Evolutionary conservation across 2,888 invertebrate species (phyloP).

Genomic region (Timema cristinae): DNA sequence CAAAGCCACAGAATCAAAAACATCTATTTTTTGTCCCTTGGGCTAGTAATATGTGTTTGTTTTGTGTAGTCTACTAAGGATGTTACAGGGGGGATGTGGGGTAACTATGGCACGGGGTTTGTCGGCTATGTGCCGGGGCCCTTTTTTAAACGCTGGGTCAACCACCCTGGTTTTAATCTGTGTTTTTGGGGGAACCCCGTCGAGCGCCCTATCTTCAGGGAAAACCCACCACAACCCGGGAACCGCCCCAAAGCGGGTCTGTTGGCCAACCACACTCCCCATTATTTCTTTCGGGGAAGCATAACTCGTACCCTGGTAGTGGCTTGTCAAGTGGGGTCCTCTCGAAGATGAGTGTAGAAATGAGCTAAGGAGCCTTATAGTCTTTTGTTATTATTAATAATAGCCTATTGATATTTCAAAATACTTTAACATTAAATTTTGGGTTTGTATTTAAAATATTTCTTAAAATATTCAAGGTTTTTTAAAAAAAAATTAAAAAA

Average conservation of each 20-base stretch:
- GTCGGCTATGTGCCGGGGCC: slow-evolving; percentile 81
- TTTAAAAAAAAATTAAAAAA: no score
- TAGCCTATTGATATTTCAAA: no score
- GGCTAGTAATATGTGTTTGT: background rate
- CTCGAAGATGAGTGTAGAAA: no score
- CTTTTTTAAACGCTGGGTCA: slow-evolving; percentile 71
- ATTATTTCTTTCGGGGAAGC: slow-evolving; percentile 94
- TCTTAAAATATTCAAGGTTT: no score
- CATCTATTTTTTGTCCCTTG: background rate
- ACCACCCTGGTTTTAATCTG: slow-evolving; percentile 75
- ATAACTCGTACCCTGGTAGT: slow-evolving; percentile 94
- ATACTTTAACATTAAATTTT: no score
- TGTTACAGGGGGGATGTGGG: slow-evolving; percentile 59
- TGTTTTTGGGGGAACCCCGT: slow-evolving; percentile 91
- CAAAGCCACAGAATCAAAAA: background rate
- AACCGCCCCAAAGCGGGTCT: slow-evolving; percentile 87
- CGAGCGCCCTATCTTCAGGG: slow-evolving; percentile 86
- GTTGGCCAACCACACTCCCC: slow-evolving; percentile 99
- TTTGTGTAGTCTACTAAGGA: no score
- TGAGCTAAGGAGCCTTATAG: no score
- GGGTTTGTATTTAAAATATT: no score
- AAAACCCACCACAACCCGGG: slow-evolving; percentile 79
- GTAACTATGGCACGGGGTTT: slow-evolving; percentile 76
- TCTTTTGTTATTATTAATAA: no score
- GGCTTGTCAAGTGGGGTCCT: background rate